A percentile compares a stretch with the other conserved stretches of the same genome.
These are phyloP conservation scores for Heliconius hermathena DNA, from an alignment of 1,140 invertebrate species.

Conservation along the genomic window DNA sequence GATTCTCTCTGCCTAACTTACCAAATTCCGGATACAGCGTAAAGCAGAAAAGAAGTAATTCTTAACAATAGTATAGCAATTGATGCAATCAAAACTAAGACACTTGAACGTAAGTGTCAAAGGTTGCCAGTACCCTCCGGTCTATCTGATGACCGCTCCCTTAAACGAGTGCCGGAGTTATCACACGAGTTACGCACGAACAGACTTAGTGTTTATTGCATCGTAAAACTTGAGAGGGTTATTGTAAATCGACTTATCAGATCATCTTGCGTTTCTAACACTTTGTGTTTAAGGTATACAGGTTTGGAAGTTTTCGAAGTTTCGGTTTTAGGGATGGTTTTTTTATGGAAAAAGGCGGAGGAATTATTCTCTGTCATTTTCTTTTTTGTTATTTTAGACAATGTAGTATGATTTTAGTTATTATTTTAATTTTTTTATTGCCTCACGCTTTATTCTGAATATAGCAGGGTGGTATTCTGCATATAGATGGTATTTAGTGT, in stretches of 20 bases:
- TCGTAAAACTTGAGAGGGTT: constrained; percentile 47
- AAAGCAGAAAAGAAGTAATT: too few relatives aligned
- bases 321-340: neutral
- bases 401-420: too few relatives aligned
- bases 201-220: constrained; percentile 50
- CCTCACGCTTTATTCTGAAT: neutral
- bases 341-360: too few relatives aligned
- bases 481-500: neutral
- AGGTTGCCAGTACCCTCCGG: constrained; percentile 48
- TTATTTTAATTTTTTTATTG: too few relatives aligned
- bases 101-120: constrained; percentile 41
- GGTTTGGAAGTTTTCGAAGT: neutral
- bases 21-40: too few relatives aligned
- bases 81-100: neutral
- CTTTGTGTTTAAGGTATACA: neutral
- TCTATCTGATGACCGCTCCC: constrained; percentile 65
- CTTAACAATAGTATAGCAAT: neutral
- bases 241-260: constrained; percentile 37
- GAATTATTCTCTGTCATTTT: too few relatives aligned
- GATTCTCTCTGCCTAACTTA: too few relatives aligned
- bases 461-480: neutral
- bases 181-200: constrained; percentile 43
- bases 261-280: constrained; percentile 10
- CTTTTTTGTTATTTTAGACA: too few relatives aligned
- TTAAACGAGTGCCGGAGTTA: constrained; percentile 40